Evolutionary conservation across 92 coral and sea anemone genomes (phyloP).

Genomic region (Zoanthus solanderi): DNA sequence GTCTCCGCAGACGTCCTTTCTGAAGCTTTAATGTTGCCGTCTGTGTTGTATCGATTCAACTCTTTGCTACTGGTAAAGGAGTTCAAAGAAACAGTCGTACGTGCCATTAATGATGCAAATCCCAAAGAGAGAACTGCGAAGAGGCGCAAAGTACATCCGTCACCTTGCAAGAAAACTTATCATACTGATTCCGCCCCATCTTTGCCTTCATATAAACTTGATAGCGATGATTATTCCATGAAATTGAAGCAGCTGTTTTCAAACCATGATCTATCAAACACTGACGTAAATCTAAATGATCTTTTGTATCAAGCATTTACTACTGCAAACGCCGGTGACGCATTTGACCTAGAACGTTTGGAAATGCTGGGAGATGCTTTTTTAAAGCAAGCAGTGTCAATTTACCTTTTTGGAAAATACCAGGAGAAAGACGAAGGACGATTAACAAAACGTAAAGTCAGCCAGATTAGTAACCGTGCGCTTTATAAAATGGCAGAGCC

Average conservation of each 20-base stretch:
- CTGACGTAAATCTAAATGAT: conserved; percentile 56
- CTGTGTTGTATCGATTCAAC: conserved; percentile 75
- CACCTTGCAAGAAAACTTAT: conserved; percentile 36
- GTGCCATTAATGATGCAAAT: conserved; percentile 23
- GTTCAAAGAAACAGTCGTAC: conserved; percentile 63
- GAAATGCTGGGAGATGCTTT: conserved; percentile 99
- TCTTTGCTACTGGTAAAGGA: conserved; percentile 76
- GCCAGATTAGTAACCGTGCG: conserved; percentile 85
- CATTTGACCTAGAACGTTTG: conserved; percentile 86
- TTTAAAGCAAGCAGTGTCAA: conserved; percentile 92
- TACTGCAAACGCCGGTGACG: conserved; percentile 79
- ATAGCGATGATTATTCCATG: conserved; percentile 1
- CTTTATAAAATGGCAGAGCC: conserved; percentile 74
- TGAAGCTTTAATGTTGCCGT: conserved; percentile 75
- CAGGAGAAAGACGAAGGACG: conserved; percentile 89
- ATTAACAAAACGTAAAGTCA: conserved; percentile 81
- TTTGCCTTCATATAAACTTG: background rate
- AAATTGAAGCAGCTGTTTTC: conserved; percentile 53
- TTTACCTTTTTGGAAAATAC: conserved; percentile 78
- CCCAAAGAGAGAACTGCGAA: background rate
- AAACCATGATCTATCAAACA: background rate
- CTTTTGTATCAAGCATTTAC: conserved; percentile 87
- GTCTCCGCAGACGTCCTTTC: conserved; percentile 68
- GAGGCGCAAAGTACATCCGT: conserved; percentile 22
- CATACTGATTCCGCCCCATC: background rate